Conservation (phyloP, 2,797 vertebrate species). For the Pseudomugil gertrudae region DNA sequence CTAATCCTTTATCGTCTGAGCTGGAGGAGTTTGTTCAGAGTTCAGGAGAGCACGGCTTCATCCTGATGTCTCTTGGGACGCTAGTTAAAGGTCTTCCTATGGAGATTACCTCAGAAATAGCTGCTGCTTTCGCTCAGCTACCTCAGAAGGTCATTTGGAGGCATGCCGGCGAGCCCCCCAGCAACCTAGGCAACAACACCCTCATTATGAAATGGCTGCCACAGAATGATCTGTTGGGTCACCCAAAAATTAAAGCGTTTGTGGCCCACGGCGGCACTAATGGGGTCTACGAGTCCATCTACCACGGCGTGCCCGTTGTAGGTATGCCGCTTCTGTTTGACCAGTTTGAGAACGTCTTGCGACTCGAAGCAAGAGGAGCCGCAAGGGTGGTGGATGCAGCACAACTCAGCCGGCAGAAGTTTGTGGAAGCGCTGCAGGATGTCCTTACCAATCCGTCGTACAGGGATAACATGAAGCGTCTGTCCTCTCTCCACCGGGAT, state of each 20-base stretch:
- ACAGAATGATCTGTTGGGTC: constrained; percentile 81
- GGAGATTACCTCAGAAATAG: constrained; percentile 79
- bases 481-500: constrained; percentile 76
- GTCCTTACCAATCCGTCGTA: constrained; percentile 75
- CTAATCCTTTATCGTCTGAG: constrained; percentile 70
- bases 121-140: constrained; percentile 77
- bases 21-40: constrained; percentile 80
- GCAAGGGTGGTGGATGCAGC: constrained; percentile 67
- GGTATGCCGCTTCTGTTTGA: constrained; percentile 80
- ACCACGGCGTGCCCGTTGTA: constrained; percentile 77
- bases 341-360: constrained; percentile 79
- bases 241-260: constrained; percentile 78
- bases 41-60: constrained; percentile 79
- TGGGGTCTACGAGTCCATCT: constrained; percentile 80
- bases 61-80: constrained; percentile 84
- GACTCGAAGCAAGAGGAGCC: constrained; percentile 71
- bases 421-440: constrained; percentile 66
- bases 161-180: constrained; percentile 67
- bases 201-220: constrained; percentile 79
- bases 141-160: constrained; percentile 84
- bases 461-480: constrained; percentile 69
- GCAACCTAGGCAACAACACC: constrained; percentile 79
- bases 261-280: constrained; percentile 79
- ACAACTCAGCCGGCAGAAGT: constrained; percentile 60
- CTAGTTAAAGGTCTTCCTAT: constrained; percentile 68